Evolutionary conservation across 2,797 vertebrate genomes (phyloP).

Genomic region (Sebastes kiyomatsui): DNA sequence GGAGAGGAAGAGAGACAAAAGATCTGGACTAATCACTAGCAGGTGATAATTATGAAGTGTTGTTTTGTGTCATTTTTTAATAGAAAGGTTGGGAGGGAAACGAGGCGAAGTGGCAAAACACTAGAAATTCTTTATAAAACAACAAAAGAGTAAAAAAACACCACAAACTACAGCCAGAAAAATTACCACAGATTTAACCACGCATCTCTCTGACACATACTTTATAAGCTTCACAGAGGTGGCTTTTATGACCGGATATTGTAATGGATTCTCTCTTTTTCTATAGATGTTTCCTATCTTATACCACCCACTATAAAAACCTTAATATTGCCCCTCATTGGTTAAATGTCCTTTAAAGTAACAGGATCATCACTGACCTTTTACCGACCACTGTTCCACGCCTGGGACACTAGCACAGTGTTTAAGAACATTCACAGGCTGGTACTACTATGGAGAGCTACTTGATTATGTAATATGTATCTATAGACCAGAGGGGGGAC

Average conservation of each 20-base stretch:
- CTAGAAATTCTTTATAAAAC: background rate
- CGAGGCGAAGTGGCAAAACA: background rate
- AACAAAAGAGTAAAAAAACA: background rate
- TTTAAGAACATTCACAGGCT: background rate
- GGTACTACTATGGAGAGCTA: background rate
- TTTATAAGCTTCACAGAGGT: background rate
- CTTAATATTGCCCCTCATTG: background rate
- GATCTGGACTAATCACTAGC: constrained; percentile 15
- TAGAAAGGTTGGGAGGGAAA: background rate
- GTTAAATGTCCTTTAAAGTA: background rate
- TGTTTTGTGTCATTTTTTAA: constrained; percentile 10
- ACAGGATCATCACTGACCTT: background rate
- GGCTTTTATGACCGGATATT: too few species aligned
- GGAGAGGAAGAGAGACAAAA: constrained; percentile 24
- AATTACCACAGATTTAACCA: background rate
- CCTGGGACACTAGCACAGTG: background rate
- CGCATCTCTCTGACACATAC: background rate
- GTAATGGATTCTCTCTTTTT: background rate
- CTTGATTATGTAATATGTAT: background rate
- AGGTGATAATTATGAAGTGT: constrained; percentile 11
- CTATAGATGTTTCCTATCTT: background rate
- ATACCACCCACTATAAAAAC: background rate
- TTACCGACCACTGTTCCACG: too few species aligned
- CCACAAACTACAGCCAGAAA: background rate
- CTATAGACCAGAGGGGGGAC: background rate